A percentile compares a stretch with the other conserved stretches of the same genome.
Evolutionary conservation across 2,113 vertebrate genomes (phyloP).

Genomic region (Phalacrocorax pelagicus): DNA sequence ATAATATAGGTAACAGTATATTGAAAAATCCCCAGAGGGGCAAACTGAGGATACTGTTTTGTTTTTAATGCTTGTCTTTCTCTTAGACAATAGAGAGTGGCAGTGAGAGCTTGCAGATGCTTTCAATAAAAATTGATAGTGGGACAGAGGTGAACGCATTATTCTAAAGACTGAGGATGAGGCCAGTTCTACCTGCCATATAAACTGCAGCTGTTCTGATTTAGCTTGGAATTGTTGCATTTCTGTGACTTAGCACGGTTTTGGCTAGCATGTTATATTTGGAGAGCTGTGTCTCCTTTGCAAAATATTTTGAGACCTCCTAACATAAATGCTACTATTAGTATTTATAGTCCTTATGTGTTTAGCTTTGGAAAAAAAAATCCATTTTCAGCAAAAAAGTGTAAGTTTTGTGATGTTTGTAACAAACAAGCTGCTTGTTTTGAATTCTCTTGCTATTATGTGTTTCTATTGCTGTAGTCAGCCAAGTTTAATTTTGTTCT

Average conservation of each 20-base stretch:
- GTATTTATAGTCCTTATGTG: neutral
- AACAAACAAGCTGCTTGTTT: neutral
- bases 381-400: neutral
- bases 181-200: neutral
- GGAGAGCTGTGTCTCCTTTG: neutral
- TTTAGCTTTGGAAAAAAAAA: neutral
- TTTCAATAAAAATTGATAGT: conserved; percentile 14
- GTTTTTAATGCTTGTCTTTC: conserved; percentile 4
- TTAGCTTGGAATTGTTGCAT: neutral
- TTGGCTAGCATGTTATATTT: neutral
- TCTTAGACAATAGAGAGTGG: neutral
- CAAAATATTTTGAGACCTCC: neutral
- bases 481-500: neutral
- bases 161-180: neutral
- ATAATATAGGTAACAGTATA: neutral
- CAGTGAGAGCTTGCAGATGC: neutral
- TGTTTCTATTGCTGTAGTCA: neutral
- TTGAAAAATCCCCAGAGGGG: neutral
- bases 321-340: neutral
- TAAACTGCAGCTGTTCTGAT: neutral
- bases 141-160: neutral
- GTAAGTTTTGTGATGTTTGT: neutral
- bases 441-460: neutral
- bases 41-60: neutral
- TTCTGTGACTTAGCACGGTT: neutral